Conservation (phyloP, 2,797 vertebrate species). For the Periophthalmus magnuspinnatus region DNA sequence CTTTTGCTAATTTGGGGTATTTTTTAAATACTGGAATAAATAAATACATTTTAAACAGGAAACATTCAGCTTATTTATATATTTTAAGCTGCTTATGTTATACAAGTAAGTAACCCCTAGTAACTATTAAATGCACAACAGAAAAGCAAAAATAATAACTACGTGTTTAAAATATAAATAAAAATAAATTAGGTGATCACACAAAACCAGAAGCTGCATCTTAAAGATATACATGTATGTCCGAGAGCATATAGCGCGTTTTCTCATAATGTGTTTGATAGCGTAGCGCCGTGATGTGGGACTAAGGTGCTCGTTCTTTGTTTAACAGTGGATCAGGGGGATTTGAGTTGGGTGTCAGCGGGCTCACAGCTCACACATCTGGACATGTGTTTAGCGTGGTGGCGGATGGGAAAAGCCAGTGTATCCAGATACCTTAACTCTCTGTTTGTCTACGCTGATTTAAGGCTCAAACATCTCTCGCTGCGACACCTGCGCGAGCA, state of each 20-base stretch:
- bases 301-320: constrained; percentile 63
- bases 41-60: too few species aligned
- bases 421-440: constrained; percentile 56
- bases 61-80: too few species aligned
- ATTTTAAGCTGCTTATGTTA: too few species aligned
- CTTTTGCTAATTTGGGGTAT: too few species aligned
- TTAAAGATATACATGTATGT: constrained; percentile 47
- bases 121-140: too few species aligned
- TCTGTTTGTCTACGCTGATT: constrained; percentile 64
- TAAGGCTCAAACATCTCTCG: constrained; percentile 47
- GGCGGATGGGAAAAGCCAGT: constrained; percentile 35
- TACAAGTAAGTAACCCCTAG: too few species aligned
- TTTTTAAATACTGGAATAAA: too few species aligned
- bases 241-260: constrained; percentile 55
- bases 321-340: constrained; percentile 73
- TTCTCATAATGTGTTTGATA: constrained; percentile 61
- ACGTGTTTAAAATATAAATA: neutral
- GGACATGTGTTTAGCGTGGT: constrained; percentile 39
- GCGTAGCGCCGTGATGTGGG: constrained; percentile 60
- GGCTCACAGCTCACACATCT: constrained; percentile 48
- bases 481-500: constrained; percentile 54
- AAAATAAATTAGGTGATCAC: constrained; percentile 17
- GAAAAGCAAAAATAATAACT: neutral
- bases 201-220: constrained; percentile 7
- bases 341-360: constrained; percentile 51